Evolutionary conservation across 2,113 vertebrate genomes (phyloP), one percentile per base, ranked within the genome.

Genomic region (Carassius carassius): DNA sequence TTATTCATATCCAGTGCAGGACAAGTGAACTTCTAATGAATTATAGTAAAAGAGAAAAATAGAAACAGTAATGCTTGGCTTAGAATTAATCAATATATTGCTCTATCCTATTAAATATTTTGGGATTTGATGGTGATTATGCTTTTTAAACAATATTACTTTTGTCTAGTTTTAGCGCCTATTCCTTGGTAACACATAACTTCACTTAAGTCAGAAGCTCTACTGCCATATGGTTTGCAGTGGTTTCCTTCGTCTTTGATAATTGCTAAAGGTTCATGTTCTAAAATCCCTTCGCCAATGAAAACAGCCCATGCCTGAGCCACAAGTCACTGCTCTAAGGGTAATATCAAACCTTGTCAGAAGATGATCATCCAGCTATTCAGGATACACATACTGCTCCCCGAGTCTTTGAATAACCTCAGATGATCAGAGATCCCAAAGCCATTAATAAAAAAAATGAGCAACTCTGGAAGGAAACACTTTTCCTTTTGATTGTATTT

Each of bases 221-320:
- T 60, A 89, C 90, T 91, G 89, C 90, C 89, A 90, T 77, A 87
- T 92, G 93, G 88, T 94, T 95, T 91, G 92, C 92, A 91, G 89
- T 88, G 86, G 90, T 93, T 96, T 96, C 94, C 94, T 94, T 93
- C 90, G 90, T 94, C 94, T 94, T 86, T 91, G 93, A 90, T 91
- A 91, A 93, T 90, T 90, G 88, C 88, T 90, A 85, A 78, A 92
- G 88, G 85, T 87, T 94, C 84, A 87, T 83, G 91, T 90, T 91
- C 90, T 92, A 93, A 92, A 92, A 90, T 88, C 62, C 79, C 88
- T 25, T 78, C 79, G 95, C 95, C 94, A 96, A 95, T 92, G 91
- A 94, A 91, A 96, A 95, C 94, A 96, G 90, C 89, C 91, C 91
- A 83, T 90, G 90, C 92, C 93, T 93, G 85, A 87, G 74, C 84